Evolutionary conservation across 2,888 invertebrate genomes (phyloP), one percentile per base, ranked within the genome.

Genomic region (Neoaliturus tenellus): DNA sequence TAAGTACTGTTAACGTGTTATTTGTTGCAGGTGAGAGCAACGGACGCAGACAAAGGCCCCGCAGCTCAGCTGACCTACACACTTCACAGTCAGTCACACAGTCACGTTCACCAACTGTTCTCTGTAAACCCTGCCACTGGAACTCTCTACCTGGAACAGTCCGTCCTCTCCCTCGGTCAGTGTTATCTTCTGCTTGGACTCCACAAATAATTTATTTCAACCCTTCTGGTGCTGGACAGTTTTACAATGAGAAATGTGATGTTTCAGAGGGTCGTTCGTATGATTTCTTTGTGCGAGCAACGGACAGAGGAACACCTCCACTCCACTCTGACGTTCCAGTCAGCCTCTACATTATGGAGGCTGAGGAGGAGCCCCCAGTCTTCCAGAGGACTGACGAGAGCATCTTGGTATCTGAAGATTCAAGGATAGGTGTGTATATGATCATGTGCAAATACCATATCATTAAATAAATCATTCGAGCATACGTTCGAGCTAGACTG

Each of bases 231-330:
- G n/a, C n/a, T n/a, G n/a, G n/a, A n/a, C n/a, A n/a, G n/a, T n/a
- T n/a, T n/a, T n/a, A n/a, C n/a, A n/a, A n/a, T n/a, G n/a, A n/a
- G n/a, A n/a, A n/a, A n/a, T n/a, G 3, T 51, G 51, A 69, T 85
- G 3, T 91, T 91, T 62, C 88, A 95, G 96, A 94, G 89, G 95
- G 95, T 84, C 94, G 95, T 90, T 92, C 95, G 80, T 95, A 97
- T 90, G 96, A 97, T 91, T 96, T 98, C 90, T 98, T 98, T 91
- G 95, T 98, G 80, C 94, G 97, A 85, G 98, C 97, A 23, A 94
- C 94, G 80, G 98, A 98, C 92, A 93, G 93, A 88, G 98, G 98
- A 0, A 92, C 92, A 17, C 93, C 93, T 83, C 94, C 95, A 62
- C 94, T 95, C 86, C 95, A 96, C 90, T 93, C 94, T 51, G 96